A percentile compares a stretch with the other conserved stretches of the same genome.
phyloP scores from a whole-genome alignment of 2,113 vertebrate species.

The Uria aalge region DNA sequence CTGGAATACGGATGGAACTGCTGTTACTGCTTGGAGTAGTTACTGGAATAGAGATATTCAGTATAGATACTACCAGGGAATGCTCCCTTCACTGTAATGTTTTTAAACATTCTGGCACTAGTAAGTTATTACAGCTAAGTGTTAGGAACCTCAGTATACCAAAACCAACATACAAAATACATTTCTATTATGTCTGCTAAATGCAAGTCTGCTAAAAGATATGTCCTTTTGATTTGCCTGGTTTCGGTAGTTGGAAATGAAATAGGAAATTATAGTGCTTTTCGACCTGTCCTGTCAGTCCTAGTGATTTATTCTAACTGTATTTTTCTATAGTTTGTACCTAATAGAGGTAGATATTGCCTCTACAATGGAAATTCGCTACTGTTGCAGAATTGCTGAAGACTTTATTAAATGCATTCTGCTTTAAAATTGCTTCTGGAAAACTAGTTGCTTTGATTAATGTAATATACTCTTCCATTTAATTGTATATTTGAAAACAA shows the following conservation, averaged over 20 bases:
- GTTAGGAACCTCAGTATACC: background rate
- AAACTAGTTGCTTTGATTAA: background rate
- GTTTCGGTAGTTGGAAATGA: background rate
- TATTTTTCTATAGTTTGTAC: background rate
- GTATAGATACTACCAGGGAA: background rate
- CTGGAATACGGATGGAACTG: background rate
- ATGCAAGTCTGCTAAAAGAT: background rate
- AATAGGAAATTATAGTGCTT: background rate
- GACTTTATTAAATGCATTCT: background rate
- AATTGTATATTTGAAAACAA: constrained; percentile 12
- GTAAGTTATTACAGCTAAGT: background rate
- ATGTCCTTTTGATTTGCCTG: background rate
- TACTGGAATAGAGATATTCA: background rate
- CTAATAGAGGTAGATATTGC: background rate
- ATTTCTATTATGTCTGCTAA: background rate
- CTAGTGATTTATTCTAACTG: background rate
- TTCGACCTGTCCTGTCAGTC: background rate
- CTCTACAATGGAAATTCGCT: background rate
- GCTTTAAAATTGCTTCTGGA: constrained; percentile 29
- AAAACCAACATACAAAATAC: background rate
- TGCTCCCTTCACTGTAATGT: background rate
- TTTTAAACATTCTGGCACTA: background rate
- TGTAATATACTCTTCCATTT: background rate
- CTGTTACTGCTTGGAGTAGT: background rate
- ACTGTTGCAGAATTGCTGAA: background rate